phyloP scores from a whole-genome alignment of 2,797 vertebrate genomes.

The Eulemur coronatus region DNA sequence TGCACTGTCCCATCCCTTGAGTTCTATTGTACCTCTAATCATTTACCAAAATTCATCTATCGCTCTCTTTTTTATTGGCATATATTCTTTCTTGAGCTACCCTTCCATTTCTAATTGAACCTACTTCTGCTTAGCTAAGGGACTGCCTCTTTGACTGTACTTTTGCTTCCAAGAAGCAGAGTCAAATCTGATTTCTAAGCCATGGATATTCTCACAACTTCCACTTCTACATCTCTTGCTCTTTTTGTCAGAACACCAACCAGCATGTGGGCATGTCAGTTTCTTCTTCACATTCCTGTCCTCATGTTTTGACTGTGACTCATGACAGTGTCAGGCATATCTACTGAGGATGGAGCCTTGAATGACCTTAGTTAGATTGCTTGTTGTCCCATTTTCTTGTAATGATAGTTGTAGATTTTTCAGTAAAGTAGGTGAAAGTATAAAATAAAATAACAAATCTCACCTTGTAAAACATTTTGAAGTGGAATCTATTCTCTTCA shows the following conservation, averaged over 20 bases:
- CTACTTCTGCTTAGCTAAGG: not conserved
- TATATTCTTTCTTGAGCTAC: not conserved
- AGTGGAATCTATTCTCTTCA: not conserved
- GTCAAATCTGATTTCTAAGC: not conserved
- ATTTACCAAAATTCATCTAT: not conserved
- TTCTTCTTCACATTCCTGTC: not conserved
- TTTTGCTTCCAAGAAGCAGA: not conserved
- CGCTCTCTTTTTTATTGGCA: not conserved
- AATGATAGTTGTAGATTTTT: not conserved
- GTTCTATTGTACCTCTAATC: not conserved
- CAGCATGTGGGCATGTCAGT: not conserved
- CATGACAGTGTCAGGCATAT: not conserved
- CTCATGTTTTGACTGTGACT: not conserved
- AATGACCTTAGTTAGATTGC: not conserved
- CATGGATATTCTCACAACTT: not conserved
- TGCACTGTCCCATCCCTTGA: not conserved
- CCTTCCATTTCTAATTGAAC: not conserved
- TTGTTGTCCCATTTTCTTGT: not conserved
- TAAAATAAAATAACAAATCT: not conserved
- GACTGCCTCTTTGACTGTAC: not conserved
- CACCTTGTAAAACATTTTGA: slow-evolving; percentile 5
- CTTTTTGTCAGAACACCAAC: not conserved
- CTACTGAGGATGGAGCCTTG: not conserved
- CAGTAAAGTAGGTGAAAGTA: not conserved
- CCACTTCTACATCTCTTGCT: not conserved